Evolutionary conservation across 1,140 invertebrate species (phyloP), one percentile per base, ranked within the genome.

Genomic region (Spodoptera frugiperda): DNA sequence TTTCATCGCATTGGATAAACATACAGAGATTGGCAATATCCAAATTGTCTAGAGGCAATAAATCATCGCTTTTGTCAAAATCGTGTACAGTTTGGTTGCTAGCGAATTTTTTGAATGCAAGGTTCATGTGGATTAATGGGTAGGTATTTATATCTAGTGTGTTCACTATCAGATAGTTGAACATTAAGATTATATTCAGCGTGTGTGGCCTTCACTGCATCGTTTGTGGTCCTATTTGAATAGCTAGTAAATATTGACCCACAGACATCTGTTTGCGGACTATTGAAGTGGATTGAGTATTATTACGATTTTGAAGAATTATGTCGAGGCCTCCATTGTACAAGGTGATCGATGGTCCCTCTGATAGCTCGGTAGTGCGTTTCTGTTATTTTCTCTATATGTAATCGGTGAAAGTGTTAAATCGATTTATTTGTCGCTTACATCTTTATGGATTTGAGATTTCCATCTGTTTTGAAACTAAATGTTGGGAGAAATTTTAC

Each of bases 341-440:
- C 77, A 79, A 83, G 70, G 68, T 84, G 82, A 86, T 87, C 79
- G 84, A 84, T 85, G 80, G 76, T 63, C 17, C 51, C 30, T 30
- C 51, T 65, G 71, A 61, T 70, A 74, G 61, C 71, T 59, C 15
- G 67, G 65, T 65, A 48, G 70, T 76, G 70, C 57, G 70, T 77
- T 59, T 73, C 55, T 73, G 44, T 30, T 61, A 73, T 71, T 78
- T 77, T 74, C 54, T 81, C 81, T 86, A 77, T 83, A 83, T 77
- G 78, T 85, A 86, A 89, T 87, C 80, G 83, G 86, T 82, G 86
- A 87, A 90, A 90, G 87, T 88, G 84, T 82, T 84, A 82, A 81
- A 80, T 84, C 78, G 78, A 79, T 84, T 77, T 48, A 39, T 49
- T 68, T 57, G 15, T 73, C 15, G 11, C 19, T 9, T 33, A 14